Evolutionary conservation across 2,797 vertebrate genomes (phyloP), one percentile per base, ranked within the genome.

Genomic region (Anguilla anguilla): DNA sequence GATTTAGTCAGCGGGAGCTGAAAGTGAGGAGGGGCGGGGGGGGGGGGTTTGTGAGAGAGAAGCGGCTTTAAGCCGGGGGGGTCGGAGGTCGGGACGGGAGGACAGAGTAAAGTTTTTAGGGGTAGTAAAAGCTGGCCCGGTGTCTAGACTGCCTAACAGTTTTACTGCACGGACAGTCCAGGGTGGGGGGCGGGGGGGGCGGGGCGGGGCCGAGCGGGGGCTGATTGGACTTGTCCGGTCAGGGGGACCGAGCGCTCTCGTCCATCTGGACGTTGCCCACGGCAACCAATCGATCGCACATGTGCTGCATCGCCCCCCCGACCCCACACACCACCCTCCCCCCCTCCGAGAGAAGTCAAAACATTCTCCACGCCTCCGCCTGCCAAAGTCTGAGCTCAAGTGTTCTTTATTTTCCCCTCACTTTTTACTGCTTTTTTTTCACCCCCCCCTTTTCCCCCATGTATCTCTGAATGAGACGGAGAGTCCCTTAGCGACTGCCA

Each of bases 101-200:
- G 92, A 93, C 93, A 87, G 91, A 95, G 94, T 93, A 93, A 95
- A 95, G 77, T 81, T 81, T 51, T 94, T 92, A 91, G 91, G 92
- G 90, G 90, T 91, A 92, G 90, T 93, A 89, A 91, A 89, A 91
- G 88, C 90, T 92, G 91, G 53, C 90, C 49, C 57, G 90, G 43
- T 90, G 95, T 96, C 96, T 96, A 96, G 96, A 96, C 95, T 89
- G 87, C 93, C 95, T 94, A 95, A 96, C 94, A 91, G 93, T 86
- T 95, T 95, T 94, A 95, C 92, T 92, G 92, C 93, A 85, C 92
- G 94, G 95, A 94, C 95, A 94, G 94, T 94, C 90, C 93, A 93
- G 91, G 91, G 90, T 92, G 93, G 94, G 17, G 4, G n/a, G n/a
- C n/a, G n/a, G n/a, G 90, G 93, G 93, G 91, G 91, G 90, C 92